phyloP scores from a whole-genome alignment of 2,113 vertebrate species.

The Plestiodon gilberti region DNA sequence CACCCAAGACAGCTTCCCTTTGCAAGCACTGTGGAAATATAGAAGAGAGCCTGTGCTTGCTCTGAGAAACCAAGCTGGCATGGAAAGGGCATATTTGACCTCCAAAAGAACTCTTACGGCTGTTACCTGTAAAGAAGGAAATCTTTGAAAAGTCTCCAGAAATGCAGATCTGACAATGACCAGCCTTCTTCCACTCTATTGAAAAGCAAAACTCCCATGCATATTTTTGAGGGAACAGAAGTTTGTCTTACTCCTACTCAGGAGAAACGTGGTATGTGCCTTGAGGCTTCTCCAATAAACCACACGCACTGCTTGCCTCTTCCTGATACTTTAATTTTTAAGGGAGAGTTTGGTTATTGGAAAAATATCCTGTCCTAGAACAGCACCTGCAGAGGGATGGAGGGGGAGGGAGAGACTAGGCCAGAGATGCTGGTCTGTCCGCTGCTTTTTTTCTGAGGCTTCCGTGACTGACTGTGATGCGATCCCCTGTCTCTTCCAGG shows the following conservation, averaged over 20 bases:
- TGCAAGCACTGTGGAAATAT: not conserved
- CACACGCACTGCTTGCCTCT: not conserved
- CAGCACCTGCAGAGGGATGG: not conserved
- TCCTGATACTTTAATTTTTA: not conserved
- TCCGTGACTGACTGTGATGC: too few relatives aligned
- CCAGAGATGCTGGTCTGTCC: not conserved
- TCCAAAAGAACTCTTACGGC: not conserved
- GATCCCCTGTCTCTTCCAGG: too few relatives aligned
- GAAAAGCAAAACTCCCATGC: not conserved
- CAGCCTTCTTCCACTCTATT: not conserved
- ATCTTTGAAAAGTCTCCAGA: conserved; percentile 13
- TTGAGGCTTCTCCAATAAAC: not conserved
- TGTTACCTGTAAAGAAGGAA: conserved; percentile 12
- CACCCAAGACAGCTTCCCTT: not conserved
- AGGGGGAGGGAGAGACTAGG: not conserved
- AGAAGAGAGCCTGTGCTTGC: not conserved
- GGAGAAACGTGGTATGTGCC: not conserved
- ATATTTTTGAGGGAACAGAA: not conserved
- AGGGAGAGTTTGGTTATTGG: not conserved
- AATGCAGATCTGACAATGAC: not conserved
- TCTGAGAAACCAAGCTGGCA: conserved; percentile 21
- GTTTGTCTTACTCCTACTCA: not conserved
- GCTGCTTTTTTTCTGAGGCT: too few relatives aligned
- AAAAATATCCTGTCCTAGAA: not conserved
- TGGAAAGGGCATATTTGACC: conserved; percentile 26